These are phyloP conservation scores for Okamejei kenojei DNA, from an alignment of 2,797 vertebrate genomes.

Conservation along the genomic window DNA sequence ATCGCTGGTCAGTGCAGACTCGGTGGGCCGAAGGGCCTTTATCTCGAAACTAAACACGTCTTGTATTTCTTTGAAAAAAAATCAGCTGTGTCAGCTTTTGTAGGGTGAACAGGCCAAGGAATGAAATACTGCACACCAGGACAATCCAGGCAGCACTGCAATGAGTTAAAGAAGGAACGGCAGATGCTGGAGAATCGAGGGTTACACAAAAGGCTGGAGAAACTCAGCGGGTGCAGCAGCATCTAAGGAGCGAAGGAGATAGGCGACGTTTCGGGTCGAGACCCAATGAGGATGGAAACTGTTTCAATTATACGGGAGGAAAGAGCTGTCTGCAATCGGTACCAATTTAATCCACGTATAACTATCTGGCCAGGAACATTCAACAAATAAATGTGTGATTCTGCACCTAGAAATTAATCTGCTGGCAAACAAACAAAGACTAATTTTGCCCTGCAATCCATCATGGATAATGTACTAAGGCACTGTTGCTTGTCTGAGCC, in stretches of 20 bases:
- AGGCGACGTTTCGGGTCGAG: no score
- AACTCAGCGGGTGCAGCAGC: no score
- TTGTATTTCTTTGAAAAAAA: not conserved
- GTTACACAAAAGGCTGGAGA: no score
- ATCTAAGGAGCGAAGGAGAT: no score
- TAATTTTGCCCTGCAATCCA: not conserved
- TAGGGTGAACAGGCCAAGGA: not conserved
- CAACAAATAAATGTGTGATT: not conserved
- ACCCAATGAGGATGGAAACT: slow-evolving; percentile 17
- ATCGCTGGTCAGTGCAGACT: no score
- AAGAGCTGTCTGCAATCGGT: not conserved
- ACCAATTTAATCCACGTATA: not conserved
- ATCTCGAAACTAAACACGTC: not conserved
- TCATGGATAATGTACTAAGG: no score
- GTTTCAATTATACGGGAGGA: not conserved
- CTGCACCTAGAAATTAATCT: not conserved
- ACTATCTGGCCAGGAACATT: not conserved
- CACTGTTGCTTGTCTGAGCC: not conserved
- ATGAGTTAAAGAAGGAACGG: no score
- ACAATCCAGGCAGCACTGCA: not conserved
- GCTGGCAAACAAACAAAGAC: not conserved
- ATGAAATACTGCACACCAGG: not conserved
- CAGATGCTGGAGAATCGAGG: no score
- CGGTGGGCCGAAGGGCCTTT: no score
- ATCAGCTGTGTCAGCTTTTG: slow-evolving; percentile 13